phyloP scores from a whole-genome alignment of 2,797 vertebrate genomes.

The Phrynocephalus vlangalii region DNA sequence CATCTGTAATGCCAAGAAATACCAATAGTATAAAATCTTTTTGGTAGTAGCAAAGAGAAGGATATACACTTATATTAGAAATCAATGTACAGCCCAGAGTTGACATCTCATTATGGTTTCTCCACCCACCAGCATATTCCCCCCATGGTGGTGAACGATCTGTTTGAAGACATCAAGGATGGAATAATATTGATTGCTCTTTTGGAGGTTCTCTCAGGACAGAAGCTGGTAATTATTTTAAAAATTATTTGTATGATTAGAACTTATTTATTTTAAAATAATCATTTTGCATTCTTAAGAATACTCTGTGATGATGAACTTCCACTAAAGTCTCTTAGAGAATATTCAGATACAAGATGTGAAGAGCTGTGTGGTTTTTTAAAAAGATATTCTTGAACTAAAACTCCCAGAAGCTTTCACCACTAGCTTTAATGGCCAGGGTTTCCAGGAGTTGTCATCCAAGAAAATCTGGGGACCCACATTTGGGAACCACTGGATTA shows the following conservation, averaged over 20 bases:
- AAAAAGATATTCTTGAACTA: no score
- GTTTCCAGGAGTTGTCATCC: no score
- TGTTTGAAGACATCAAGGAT: conserved; percentile 98
- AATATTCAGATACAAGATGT: neutral
- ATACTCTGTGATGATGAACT: neutral
- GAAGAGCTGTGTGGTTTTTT: no score
- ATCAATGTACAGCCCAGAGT: neutral
- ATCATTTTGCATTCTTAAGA: neutral
- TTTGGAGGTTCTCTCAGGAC: conserved; percentile 94
- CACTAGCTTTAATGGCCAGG: no score
- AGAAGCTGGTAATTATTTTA: conserved; percentile 89
- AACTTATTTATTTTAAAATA: neutral
- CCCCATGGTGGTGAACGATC: conserved; percentile 89
- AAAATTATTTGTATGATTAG: neutral
- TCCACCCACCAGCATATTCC: conserved; percentile 82
- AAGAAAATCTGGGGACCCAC: no score
- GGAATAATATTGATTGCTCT: conserved; percentile 93
- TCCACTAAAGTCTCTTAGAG: neutral
- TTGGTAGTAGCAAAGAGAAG: neutral
- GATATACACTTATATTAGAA: neutral
- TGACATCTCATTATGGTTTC: conserved; percentile 41
- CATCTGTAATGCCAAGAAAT: neutral
- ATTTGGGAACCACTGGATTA: no score
- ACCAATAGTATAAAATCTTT: no score
- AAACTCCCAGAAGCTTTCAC: neutral